These are phyloP conservation scores for Tipula helvola DNA, from an alignment of 2,888 invertebrate species.

Conservation along the genomic window DNA sequence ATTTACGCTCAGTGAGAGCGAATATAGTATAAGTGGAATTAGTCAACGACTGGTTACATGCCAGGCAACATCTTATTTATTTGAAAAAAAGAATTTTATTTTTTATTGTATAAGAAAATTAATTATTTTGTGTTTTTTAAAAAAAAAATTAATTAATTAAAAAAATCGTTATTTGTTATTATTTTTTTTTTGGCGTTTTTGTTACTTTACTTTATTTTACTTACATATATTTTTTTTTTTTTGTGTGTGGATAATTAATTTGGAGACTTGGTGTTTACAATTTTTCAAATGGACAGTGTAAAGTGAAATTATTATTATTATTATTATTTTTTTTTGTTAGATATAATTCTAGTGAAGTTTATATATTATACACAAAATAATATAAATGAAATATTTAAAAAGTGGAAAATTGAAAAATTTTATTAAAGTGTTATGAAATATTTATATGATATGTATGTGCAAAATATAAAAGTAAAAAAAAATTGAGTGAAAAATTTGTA, in stretches of 20 bases:
- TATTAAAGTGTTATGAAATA: neutral
- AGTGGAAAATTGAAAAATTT: neutral
- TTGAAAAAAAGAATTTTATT: neutral
- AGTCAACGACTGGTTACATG: constrained; percentile 38
- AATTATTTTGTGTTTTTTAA: neutral
- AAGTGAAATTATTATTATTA: neutral
- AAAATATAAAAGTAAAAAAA: neutral
- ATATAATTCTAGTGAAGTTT: neutral
- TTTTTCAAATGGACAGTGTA: neutral
- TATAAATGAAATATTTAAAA: neutral
- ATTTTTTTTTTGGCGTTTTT: neutral
- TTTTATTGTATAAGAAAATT: neutral
- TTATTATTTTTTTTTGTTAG: neutral
- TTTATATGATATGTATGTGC: neutral
- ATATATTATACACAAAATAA: neutral
- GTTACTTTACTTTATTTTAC: neutral
- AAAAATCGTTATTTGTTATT: neutral
- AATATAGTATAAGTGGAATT: constrained; percentile 12
- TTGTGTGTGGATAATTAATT: neutral
- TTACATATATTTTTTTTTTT: neutral
- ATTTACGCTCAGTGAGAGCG: constrained; percentile 11
- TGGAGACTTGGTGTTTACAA: neutral
- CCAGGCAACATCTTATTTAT: constrained; percentile 31
- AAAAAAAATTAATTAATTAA: neutral
- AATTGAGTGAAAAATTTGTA: constrained; percentile 4